Percentiles rank a stretch among this genome's conserved stretches.
These are phyloP conservation scores for Riptortus pedestris DNA, from an alignment of 1,140 invertebrate genomes.

Conservation along the genomic window DNA sequence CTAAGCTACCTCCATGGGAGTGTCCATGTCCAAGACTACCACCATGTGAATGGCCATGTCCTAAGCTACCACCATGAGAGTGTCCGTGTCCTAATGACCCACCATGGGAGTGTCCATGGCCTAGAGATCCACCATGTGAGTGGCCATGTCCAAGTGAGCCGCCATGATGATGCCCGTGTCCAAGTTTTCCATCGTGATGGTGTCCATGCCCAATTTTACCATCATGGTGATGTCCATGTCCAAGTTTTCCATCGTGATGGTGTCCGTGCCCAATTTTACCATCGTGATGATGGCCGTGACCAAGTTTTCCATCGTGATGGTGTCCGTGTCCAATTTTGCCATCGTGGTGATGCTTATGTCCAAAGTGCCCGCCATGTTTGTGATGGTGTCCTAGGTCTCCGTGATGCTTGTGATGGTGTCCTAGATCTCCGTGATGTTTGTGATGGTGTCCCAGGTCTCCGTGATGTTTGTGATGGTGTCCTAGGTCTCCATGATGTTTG, in stretches of 20 bases:
- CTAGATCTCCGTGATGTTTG: conserved; percentile 10
- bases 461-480: conserved; percentile 11
- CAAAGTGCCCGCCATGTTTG: conserved; percentile 11
- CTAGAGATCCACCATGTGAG: conserved; percentile 22
- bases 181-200: conserved; percentile 20
- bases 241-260: conserved; percentile 14
- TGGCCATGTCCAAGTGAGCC: conserved; percentile 24
- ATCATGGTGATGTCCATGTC: conserved; percentile 24
- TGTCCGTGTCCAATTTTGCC: conserved; percentile 22
- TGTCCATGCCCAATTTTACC: conserved; percentile 23
- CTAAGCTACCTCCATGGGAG: conserved; percentile 24
- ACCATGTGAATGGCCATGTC: conserved; percentile 22
- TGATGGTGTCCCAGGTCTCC: conserved; percentile 20
- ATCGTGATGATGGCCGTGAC: conserved; percentile 22
- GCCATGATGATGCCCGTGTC: conserved; percentile 24
- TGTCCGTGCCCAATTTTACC: conserved; percentile 22
- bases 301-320: conserved; percentile 18
- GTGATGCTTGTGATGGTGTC: conserved; percentile 19
- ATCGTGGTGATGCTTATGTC: conserved; percentile 20
- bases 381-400: conserved; percentile 23
- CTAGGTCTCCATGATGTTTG: conserved; percentile 13
- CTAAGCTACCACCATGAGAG: conserved; percentile 23
- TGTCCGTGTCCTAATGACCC: conserved; percentile 24
- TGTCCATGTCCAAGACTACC: conserved; percentile 26
- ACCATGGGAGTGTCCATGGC: conserved; percentile 25